These are phyloP conservation scores for Anguilla anguilla DNA, from an alignment of 2,797 vertebrate species.

Conservation along the genomic window DNA sequence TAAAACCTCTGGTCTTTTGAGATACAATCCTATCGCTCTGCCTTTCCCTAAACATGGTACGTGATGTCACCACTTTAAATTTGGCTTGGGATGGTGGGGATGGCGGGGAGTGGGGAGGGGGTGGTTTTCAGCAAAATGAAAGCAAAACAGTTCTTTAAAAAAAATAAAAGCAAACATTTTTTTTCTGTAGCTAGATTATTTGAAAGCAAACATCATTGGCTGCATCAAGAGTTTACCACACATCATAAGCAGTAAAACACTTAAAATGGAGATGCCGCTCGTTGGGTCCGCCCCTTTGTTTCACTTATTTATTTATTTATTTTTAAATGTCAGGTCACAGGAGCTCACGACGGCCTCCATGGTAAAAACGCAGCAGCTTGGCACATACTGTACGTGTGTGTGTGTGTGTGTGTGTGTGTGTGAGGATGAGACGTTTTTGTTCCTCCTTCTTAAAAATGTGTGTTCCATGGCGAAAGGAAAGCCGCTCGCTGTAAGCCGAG, in stretches of 20 bases:
- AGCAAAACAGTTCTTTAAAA: slow-evolving; percentile 22
- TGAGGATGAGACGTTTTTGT: neutral
- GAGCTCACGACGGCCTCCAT: neutral
- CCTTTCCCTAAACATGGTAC: neutral
- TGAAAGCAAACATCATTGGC: slow-evolving; percentile 24
- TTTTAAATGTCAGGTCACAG: neutral
- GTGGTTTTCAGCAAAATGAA: slow-evolving; percentile 50
- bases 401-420: neutral
- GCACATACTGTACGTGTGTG: neutral
- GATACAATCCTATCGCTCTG: neutral
- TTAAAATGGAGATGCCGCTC: slow-evolving; percentile 8
- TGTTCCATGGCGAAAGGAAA: neutral
- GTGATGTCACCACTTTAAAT: slow-evolving; percentile 39
- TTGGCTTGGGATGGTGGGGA: neutral
- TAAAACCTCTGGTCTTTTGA: neutral
- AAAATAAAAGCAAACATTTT: slow-evolving; percentile 34
- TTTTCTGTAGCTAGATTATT: neutral
- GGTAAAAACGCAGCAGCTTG: neutral
- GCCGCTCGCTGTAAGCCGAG: neutral
- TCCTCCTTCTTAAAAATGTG: neutral
- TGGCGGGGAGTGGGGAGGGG: slow-evolving; percentile 25
- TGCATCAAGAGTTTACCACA: neutral
- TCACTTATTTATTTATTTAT: neutral
- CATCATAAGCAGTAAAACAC: neutral
- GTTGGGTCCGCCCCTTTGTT: neutral